Percentiles rank a stretch among this genome's conserved stretches.
Conservation (phyloP, 2,888 invertebrate species). For the Mechanitis messenoides region DNA sequence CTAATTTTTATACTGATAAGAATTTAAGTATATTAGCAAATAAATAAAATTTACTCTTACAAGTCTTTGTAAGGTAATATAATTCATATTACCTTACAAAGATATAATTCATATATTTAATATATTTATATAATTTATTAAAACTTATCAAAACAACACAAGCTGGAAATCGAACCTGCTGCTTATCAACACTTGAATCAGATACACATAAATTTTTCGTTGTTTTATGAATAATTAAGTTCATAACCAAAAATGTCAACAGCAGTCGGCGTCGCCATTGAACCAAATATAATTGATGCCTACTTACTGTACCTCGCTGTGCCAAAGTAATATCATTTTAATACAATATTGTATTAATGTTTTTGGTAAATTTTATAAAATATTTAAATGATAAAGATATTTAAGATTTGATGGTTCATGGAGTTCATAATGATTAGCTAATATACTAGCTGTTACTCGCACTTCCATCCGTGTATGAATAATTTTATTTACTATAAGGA, state of each 20-base stretch:
- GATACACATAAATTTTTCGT: slow-evolving; percentile 47
- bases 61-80: no score
- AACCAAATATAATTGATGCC: slow-evolving; percentile 41
- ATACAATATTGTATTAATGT: slow-evolving; percentile 19
- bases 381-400: neutral
- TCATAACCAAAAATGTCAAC: slow-evolving; percentile 69
- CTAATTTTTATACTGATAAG: no score
- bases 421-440: no score
- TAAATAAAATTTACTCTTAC: no score
- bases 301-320: slow-evolving; percentile 33
- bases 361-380: neutral
- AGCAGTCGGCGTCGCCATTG: slow-evolving; percentile 49
- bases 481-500: no score
- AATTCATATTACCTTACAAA: no score
- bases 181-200: slow-evolving; percentile 19
- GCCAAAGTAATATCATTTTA: slow-evolving; percentile 29
- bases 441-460: no score
- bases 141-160: slow-evolving; percentile 1
- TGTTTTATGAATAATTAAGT: slow-evolving; percentile 71
- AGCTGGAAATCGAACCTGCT: slow-evolving; percentile 39
- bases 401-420: no score
- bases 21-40: no score
- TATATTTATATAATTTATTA: neutral
- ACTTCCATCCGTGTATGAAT: no score
- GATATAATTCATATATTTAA: no score